Evolutionary conservation across 2,113 vertebrate species (phyloP).

Genomic region (Anarrhichthys ocellatus): DNA sequence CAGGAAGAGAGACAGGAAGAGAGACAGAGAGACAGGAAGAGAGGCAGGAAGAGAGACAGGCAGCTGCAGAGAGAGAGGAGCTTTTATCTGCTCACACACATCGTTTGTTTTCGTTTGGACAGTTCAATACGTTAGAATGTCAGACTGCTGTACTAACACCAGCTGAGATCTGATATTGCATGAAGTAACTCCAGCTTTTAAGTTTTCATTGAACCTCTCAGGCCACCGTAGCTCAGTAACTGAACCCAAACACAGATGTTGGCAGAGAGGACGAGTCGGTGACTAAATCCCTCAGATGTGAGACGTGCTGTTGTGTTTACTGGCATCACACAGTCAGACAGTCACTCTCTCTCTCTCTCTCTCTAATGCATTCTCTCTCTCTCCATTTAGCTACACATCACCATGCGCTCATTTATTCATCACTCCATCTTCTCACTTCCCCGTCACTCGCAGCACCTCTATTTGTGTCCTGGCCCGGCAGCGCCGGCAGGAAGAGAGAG

Average conservation of each 20-base stretch:
- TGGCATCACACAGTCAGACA: not conserved
- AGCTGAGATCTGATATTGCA: no score
- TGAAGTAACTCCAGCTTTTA: no score
- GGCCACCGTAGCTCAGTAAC: not conserved
- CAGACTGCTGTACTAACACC: no score
- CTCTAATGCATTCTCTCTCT: constrained; percentile 19
- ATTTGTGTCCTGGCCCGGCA: constrained; percentile 50
- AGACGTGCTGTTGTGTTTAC: constrained; percentile 14
- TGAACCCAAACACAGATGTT: not conserved
- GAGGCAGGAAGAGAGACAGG: no score
- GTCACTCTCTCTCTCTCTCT: not conserved
- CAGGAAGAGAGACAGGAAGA: no score
- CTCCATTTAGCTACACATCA: constrained; percentile 38
- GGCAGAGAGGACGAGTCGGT: not conserved
- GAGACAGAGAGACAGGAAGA: no score
- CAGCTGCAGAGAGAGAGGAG: no score
- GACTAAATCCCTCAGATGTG: not conserved
- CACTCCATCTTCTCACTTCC: constrained; percentile 57
- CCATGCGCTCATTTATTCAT: constrained; percentile 69
- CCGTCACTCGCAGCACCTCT: constrained; percentile 57
- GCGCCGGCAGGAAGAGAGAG: not conserved
- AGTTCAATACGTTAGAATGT: no score
- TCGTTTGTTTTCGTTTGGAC: no score
- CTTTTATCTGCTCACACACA: no score
- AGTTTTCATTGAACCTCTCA: no score